Evolutionary conservation across 1,140 invertebrate species (phyloP), one percentile per base, ranked within the genome.

Genomic region (Asobara japonica): DNA sequence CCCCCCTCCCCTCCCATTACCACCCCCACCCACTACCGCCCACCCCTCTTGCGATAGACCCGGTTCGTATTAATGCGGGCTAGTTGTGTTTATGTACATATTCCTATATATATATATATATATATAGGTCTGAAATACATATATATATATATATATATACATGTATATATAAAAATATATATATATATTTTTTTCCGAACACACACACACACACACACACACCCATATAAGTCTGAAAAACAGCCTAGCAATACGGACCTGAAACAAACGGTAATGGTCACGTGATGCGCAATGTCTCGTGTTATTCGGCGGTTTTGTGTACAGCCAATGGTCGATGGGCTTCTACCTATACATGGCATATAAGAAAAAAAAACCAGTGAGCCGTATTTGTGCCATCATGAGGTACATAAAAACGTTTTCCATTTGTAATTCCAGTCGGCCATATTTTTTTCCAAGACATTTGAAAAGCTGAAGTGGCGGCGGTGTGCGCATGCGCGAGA

Each of bases 261-360:
- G 41, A 45, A 41, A 27, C 64, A 22, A 38, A 41, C 16, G 36
- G 48, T 67, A 67, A 67, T 41, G 65, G 22, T 67, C 65, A 67
- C 36, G 36, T 67, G 65, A 25, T 41, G 65, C 51, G 65, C 36
- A 45, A 67, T 45, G 65, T 67, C 65, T 67, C 65, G 65, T 67
- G 65, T 20, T 41, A 48, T 41, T 48, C 36, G 65, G 36, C 38
- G 38, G 38, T 67, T 45, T 67, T 22, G 29, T 66, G n/a, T 66
- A 33, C 41, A 66, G n/a, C 64, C 33, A 36, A 36, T 66, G 64
- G 20, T 66, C 64, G 51, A 56, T 56, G 13, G 6, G 18, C 1
- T 56, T 22, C 25, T 25, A 25, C 13, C 8, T 25, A 25, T 56
- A 25, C 22, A 56, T n/a, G n/a, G n/a, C n/a, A n/a, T n/a, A n/a